phyloP scores from a whole-genome alignment of 2,113 vertebrate genomes.

The Spizaetus ornatus region DNA sequence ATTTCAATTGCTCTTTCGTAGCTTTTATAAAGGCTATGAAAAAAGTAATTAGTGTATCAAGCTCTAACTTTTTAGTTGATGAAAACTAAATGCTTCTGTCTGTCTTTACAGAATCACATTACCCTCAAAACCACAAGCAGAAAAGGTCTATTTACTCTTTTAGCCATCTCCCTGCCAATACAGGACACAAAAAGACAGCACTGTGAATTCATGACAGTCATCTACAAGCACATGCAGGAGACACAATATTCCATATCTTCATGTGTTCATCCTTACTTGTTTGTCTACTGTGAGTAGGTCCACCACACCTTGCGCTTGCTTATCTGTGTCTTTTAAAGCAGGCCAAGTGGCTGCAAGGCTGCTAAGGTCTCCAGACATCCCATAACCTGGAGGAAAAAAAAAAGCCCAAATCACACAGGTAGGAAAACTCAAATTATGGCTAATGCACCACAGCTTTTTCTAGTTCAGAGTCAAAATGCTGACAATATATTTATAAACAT shows the following conservation, averaged over 20 bases:
- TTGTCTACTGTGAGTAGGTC: conserved; percentile 81
- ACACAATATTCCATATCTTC: background rate
- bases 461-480: background rate
- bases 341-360: conserved; percentile 73
- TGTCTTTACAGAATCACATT: background rate
- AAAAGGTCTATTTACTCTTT: background rate
- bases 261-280: conserved; percentile 65
- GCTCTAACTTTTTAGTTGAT: background rate
- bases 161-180: background rate
- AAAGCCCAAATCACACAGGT: background rate
- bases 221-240: background rate
- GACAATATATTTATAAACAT: background rate
- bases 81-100: background rate
- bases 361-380: conserved; percentile 80
- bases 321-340: conserved; percentile 60
- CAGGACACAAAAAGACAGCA: background rate
- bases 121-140: background rate
- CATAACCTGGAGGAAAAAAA: conserved; percentile 76
- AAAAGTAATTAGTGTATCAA: background rate
- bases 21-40: background rate
- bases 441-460: background rate
- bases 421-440: background rate
- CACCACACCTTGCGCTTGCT: conserved; percentile 69
- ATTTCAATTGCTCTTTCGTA: background rate
- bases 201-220: background rate